These are phyloP conservation scores for Plecturocebus donacophilus DNA, from an alignment of 2,113 vertebrate genomes.

Conservation along the genomic window DNA sequence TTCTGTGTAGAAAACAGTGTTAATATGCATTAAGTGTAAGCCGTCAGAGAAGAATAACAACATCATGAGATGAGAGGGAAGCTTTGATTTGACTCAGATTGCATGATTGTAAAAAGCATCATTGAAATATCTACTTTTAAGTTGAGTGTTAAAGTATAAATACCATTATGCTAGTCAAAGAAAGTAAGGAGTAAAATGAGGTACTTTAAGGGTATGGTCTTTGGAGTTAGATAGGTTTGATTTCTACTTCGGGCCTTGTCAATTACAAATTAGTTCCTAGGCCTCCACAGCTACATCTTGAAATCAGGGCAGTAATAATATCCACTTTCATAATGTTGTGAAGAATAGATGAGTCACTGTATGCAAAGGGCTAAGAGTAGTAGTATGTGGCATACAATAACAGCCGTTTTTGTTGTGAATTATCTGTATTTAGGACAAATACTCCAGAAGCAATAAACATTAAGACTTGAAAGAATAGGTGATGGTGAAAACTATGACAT, in stretches of 20 bases:
- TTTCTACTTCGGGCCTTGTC: not conserved
- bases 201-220: not conserved
- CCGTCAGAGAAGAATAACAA: not conserved
- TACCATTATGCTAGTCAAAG: not conserved
- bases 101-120: not conserved
- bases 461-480: not conserved
- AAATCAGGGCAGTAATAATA: not conserved
- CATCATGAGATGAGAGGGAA: not conserved
- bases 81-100: not conserved
- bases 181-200: not conserved
- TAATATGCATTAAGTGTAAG: not conserved
- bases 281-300: not conserved
- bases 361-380: not conserved
- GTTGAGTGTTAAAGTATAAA: not conserved
- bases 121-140: not conserved
- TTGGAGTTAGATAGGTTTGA: not conserved
- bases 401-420: not conserved
- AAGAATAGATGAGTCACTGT: not conserved
- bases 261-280: not conserved
- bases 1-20: not conserved
- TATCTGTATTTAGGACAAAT: not conserved
- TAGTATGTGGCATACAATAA: not conserved
- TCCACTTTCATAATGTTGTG: not conserved
- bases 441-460: not conserved
- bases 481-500: not conserved